Evolutionary conservation across 2,888 invertebrate species (phyloP).

Genomic region (Lamproptera curius): DNA sequence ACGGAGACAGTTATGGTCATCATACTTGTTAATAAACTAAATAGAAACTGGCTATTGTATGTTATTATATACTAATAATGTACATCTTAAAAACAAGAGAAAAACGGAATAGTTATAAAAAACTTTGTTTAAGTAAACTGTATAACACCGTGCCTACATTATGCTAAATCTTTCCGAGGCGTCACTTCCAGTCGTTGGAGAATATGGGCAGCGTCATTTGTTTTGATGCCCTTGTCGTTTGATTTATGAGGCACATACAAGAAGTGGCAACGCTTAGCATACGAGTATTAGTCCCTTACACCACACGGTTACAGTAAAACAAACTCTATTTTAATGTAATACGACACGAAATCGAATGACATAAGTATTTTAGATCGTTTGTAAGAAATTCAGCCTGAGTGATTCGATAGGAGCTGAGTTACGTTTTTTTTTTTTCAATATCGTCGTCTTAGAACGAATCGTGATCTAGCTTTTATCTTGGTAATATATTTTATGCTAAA

Average conservation of each 20-base stretch:
- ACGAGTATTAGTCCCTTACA: constrained; percentile 6
- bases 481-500: no score
- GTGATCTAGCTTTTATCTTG: no score
- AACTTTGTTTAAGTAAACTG: not conserved
- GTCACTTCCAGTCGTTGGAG: constrained; percentile 5
- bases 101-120: no score
- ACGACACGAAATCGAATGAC: no score
- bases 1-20: no score
- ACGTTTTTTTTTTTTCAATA: not conserved
- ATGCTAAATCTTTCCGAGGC: not conserved
- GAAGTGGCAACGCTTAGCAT: constrained; percentile 15
- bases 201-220: constrained; percentile 10
- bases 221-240: constrained; percentile 13
- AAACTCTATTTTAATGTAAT: not conserved
- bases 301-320: not conserved
- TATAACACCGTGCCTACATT: not conserved
- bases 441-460: no score
- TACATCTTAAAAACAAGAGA: no score
- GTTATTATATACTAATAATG: no score
- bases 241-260: constrained; percentile 19
- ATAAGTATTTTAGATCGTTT: not conserved
- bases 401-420: not conserved
- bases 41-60: no score
- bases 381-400: not conserved
- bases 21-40: no score